Conservation (phyloP, 2,113 vertebrate species). For the Tetraodon nigroviridis region DNA sequence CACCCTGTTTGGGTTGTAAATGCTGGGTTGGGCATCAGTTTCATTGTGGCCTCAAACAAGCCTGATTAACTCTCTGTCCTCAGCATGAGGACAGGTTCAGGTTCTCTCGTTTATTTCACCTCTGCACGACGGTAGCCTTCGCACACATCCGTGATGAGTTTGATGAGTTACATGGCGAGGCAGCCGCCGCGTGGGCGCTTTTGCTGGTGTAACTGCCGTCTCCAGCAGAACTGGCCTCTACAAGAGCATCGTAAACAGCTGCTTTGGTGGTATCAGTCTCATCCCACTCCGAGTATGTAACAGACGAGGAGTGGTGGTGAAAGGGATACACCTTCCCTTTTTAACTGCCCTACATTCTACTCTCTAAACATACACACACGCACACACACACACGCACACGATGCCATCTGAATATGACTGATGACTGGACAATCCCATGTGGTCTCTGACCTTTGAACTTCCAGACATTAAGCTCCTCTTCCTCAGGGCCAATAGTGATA, state of each 20-base stretch:
- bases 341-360: constrained; percentile 66
- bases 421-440: constrained; percentile 47
- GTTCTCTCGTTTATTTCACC: too few relatives aligned
- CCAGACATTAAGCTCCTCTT: constrained; percentile 28
- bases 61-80: too few relatives aligned
- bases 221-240: background rate
- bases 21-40: too few relatives aligned
- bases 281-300: constrained; percentile 20
- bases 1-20: too few relatives aligned
- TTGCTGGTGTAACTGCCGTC: background rate
- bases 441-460: constrained; percentile 59
- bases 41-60: too few relatives aligned
- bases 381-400: constrained; percentile 16
- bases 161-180: too few relatives aligned
- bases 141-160: too few relatives aligned
- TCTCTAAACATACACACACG: background rate
- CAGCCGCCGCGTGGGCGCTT: too few relatives aligned
- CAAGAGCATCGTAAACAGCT: constrained; percentile 44
- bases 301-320: constrained; percentile 42
- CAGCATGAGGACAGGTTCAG: too few relatives aligned
- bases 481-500: constrained; percentile 32
- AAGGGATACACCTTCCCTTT: constrained; percentile 63
- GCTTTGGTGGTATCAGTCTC: constrained; percentile 27
- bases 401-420: constrained; percentile 45
- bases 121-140: too few relatives aligned